These are phyloP conservation scores for Arctia plantaginis DNA, from an alignment of 2,888 invertebrate species.

Conservation along the genomic window DNA sequence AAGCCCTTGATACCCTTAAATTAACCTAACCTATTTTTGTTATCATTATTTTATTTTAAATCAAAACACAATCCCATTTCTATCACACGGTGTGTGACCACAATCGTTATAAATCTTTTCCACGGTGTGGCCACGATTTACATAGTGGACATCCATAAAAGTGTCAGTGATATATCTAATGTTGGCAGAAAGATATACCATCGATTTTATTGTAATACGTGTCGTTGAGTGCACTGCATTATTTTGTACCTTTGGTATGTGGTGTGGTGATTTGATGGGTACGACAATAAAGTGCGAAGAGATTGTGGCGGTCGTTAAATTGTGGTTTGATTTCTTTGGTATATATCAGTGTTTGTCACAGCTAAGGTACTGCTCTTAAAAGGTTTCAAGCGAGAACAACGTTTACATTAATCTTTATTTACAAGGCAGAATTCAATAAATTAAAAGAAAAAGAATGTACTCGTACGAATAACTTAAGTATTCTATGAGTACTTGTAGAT, in stretches of 20 bases:
- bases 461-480: no score
- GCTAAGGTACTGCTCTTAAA: background rate
- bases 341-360: background rate
- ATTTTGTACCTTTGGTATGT: conserved; percentile 21
- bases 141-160: conserved; percentile 64
- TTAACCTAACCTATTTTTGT: background rate
- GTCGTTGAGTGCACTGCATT: conserved; percentile 32
- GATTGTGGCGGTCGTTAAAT: background rate
- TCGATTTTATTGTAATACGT: conserved; percentile 50
- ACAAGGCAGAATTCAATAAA: no score
- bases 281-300: conserved; percentile 13
- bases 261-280: conserved; percentile 12
- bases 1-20: no score
- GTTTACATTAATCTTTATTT: background rate
- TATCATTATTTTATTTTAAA: background rate
- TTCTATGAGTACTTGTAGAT: no score
- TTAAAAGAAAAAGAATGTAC: no score
- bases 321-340: background rate
- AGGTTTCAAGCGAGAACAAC: background rate
- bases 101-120: conserved; percentile 64
- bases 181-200: conserved; percentile 60
- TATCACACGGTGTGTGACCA: conserved; percentile 54
- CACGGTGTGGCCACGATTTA: conserved; percentile 58
- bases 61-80: conserved; percentile 47
- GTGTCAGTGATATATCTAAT: conserved; percentile 71